Evolutionary conservation across 2,113 vertebrate genomes (phyloP).

Genomic region (Sebastes fasciatus): DNA sequence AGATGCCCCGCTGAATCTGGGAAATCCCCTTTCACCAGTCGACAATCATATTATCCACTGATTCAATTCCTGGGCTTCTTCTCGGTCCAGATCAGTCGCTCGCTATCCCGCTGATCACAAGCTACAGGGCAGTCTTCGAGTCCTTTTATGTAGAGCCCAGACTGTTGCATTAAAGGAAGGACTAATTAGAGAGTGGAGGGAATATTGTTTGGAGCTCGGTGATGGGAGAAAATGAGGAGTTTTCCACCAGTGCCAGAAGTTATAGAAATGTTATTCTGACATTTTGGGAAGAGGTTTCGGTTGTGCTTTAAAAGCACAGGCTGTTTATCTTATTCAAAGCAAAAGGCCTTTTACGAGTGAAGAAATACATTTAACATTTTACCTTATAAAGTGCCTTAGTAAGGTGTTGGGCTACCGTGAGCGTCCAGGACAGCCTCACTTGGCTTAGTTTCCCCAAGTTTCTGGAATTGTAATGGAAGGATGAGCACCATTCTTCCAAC

Average conservation of each 20-base stretch:
- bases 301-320: constrained; percentile 4
- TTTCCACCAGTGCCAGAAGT: neutral
- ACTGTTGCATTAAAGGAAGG: constrained; percentile 23
- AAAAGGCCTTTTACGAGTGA: neutral
- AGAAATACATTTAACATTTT: neutral
- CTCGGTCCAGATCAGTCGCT: constrained; percentile 29
- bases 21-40: constrained; percentile 35
- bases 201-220: neutral
- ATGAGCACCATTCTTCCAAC: neutral
- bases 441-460: neutral
- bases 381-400: neutral
- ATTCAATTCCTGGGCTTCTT: constrained; percentile 50
- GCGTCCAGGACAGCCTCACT: neutral
- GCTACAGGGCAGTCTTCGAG: constrained; percentile 9
- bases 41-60: constrained; percentile 33
- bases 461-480: neutral
- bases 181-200: constrained; percentile 21
- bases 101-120: constrained; percentile 27
- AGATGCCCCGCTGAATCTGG: constrained; percentile 30
- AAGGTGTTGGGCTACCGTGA: neutral
- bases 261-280: constrained; percentile 18
- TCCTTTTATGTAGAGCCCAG: constrained; percentile 35
- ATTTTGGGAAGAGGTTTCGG: constrained; percentile 13
- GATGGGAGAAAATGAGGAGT: neutral
- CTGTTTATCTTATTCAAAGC: constrained; percentile 9